A percentile compares a stretch with the other conserved stretches of the same genome.
Conservation (phyloP, 1,140 invertebrate species). For the Listronotus bonariensis region DNA sequence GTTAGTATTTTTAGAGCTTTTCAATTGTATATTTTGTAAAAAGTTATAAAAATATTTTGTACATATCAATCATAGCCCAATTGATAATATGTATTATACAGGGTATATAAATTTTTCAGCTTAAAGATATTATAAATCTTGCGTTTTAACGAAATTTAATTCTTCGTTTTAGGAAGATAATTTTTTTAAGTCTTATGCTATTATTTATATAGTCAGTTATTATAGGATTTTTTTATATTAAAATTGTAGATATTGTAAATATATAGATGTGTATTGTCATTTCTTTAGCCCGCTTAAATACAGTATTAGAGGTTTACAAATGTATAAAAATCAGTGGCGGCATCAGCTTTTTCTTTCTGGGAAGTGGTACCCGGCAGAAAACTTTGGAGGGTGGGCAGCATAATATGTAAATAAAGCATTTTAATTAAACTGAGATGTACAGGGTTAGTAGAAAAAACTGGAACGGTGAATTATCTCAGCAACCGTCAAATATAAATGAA, state of each 20-base stretch:
- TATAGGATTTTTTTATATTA: neutral
- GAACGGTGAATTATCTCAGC: too few relatives aligned
- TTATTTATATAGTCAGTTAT: too few relatives aligned
- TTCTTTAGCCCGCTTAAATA: neutral
- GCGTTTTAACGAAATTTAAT: neutral
- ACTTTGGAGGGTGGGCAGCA: too few relatives aligned
- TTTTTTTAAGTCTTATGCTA: neutral
- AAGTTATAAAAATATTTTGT: slow-evolving; percentile 25
- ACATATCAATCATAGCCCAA: slow-evolving; percentile 29
- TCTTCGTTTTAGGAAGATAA: slow-evolving; percentile 3
- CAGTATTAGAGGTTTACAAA: neutral
- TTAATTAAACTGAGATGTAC: too few relatives aligned
- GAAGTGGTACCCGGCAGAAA: too few relatives aligned
- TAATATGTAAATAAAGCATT: too few relatives aligned
- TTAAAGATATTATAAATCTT: neutral
- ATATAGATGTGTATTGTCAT: slow-evolving; percentile 1
- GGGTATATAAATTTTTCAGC: slow-evolving; percentile 23
- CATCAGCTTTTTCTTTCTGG: too few relatives aligned
- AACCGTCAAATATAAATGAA: too few relatives aligned
- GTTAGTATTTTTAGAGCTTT: neutral
- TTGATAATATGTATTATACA: slow-evolving; percentile 32
- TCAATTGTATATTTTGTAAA: slow-evolving; percentile 14
- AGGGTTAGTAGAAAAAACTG: too few relatives aligned
- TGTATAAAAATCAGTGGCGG: too few relatives aligned
- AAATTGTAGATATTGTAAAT: neutral